Evolutionary conservation across 2,797 vertebrate species (phyloP).

Genomic region (Morelia viridis): DNA sequence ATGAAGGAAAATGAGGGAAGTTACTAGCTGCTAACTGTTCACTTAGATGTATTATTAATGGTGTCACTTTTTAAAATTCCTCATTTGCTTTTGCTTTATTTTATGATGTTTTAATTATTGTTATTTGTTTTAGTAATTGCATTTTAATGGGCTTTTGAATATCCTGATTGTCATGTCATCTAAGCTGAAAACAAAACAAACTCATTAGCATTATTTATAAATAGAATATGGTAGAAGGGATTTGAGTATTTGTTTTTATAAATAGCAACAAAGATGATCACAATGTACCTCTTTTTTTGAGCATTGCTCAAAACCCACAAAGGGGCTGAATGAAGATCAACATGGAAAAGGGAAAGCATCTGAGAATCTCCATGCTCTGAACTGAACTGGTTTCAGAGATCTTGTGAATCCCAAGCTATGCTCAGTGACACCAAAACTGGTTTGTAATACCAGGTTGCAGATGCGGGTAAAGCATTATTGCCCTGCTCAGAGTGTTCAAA

Average conservation of each 20-base stretch:
- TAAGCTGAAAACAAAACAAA: slow-evolving; percentile 65
- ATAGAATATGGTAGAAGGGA: slow-evolving; percentile 49
- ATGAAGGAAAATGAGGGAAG: slow-evolving; percentile 19
- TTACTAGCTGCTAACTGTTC: slow-evolving; percentile 49
- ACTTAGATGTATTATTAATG: slow-evolving; percentile 60
- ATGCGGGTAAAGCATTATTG: neutral
- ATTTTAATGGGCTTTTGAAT: slow-evolving; percentile 68
- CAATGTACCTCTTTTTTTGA: slow-evolving; percentile 41
- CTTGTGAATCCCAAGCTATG: neutral
- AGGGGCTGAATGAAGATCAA: neutral
- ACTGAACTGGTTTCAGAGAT: neutral
- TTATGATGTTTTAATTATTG: slow-evolving; percentile 63
- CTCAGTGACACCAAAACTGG: neutral
- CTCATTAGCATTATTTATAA: slow-evolving; percentile 57
- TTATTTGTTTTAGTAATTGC: slow-evolving; percentile 68
- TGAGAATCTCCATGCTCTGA: slow-evolving; percentile 52
- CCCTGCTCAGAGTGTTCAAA: neutral
- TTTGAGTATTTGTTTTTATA: slow-evolving; percentile 8
- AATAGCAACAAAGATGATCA: slow-evolving; percentile 4
- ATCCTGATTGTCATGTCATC: slow-evolving; percentile 55
- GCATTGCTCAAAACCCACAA: neutral
- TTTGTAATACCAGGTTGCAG: neutral
- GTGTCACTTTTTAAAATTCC: slow-evolving; percentile 47
- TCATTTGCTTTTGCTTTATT: slow-evolving; percentile 60
- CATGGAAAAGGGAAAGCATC: slow-evolving; percentile 39